Evolutionary conservation across 2,888 invertebrate genomes (phyloP).

Genomic region (Cordilura impudica): DNA sequence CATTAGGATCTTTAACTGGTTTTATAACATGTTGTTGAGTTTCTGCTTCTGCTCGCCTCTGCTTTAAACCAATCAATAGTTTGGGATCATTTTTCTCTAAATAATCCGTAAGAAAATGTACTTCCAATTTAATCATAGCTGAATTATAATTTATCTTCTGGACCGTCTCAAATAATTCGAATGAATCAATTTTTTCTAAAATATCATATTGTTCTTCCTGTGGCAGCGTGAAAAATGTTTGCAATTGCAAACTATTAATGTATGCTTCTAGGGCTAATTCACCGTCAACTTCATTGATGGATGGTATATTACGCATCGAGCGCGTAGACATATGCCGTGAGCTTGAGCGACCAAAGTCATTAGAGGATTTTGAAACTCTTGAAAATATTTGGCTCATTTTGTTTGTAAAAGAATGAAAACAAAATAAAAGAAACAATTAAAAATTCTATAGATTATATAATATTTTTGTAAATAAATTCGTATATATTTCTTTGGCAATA

Average conservation of each 20-base stretch:
- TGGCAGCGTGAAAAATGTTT: conserved; percentile 61
- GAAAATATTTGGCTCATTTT: conserved; percentile 10
- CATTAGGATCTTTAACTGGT: neutral
- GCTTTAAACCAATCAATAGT: conserved; percentile 71
- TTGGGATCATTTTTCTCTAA: conserved; percentile 75
- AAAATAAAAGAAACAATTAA: too few species aligned
- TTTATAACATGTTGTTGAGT: conserved; percentile 17
- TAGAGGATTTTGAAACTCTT: conserved; percentile 31
- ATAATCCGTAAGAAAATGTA: conserved; percentile 72
- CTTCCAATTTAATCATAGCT: conserved; percentile 71
- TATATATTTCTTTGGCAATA: too few species aligned
- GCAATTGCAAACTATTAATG: conserved; percentile 65
- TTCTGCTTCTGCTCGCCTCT: conserved; percentile 65
- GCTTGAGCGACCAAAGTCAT: neutral
- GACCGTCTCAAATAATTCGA: conserved; percentile 69
- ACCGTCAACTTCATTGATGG: neutral
- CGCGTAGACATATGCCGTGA: neutral
- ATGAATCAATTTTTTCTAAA: conserved; percentile 67
- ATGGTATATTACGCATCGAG: neutral
- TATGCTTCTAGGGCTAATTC: conserved; percentile 67
- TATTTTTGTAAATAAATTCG: neutral
- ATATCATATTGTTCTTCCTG: conserved; percentile 63
- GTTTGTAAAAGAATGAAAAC: neutral
- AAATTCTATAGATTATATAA: too few species aligned
- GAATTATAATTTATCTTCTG: conserved; percentile 70